phyloP scores from a whole-genome alignment of 1,140 invertebrate genomes.

The Apolygus lucorum region DNA sequence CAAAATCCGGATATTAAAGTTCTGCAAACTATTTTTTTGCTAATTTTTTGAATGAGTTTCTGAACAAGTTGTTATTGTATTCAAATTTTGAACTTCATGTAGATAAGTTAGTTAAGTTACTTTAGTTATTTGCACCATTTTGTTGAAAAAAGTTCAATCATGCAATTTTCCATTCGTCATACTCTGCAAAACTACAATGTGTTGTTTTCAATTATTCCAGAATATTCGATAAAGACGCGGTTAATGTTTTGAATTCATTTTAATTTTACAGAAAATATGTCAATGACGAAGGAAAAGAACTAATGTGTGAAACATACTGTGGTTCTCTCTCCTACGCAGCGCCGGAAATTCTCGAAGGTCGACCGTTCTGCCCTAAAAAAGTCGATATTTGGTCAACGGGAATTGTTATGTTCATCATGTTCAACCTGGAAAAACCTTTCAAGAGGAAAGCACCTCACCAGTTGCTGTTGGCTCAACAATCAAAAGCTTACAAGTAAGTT shows the following conservation, averaged over 20 bases:
- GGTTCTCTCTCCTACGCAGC: slow-evolving; percentile 61
- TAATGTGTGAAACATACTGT: slow-evolving; percentile 57
- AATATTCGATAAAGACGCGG: too few relatives aligned
- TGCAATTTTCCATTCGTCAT: too few relatives aligned
- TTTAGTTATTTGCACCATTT: too few relatives aligned
- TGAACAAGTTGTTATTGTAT: too few relatives aligned
- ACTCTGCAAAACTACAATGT: too few relatives aligned
- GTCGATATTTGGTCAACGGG: slow-evolving; percentile 60
- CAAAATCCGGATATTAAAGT: too few relatives aligned
- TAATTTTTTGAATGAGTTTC: too few relatives aligned
- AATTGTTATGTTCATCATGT: slow-evolving; percentile 57
- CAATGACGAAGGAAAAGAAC: slow-evolving; percentile 19
- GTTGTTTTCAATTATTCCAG: too few relatives aligned
- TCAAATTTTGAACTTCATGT: too few relatives aligned
- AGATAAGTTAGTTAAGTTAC: too few relatives aligned
- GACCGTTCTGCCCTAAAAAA: slow-evolving; percentile 49
- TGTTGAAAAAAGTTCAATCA: too few relatives aligned
- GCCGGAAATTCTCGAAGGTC: slow-evolving; percentile 56
- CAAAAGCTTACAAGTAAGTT: slow-evolving; percentile 21
- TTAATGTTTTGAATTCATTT: neutral
- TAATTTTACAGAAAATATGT: slow-evolving; percentile 18
- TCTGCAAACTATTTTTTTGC: too few relatives aligned
- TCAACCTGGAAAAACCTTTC: slow-evolving; percentile 50
- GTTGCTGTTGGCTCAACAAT: slow-evolving; percentile 21
- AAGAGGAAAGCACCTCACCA: slow-evolving; percentile 18